These are phyloP conservation scores for Meloidogyne chitwoodi DNA, from an alignment of 1,140 invertebrate species.

Conservation along the genomic window DNA sequence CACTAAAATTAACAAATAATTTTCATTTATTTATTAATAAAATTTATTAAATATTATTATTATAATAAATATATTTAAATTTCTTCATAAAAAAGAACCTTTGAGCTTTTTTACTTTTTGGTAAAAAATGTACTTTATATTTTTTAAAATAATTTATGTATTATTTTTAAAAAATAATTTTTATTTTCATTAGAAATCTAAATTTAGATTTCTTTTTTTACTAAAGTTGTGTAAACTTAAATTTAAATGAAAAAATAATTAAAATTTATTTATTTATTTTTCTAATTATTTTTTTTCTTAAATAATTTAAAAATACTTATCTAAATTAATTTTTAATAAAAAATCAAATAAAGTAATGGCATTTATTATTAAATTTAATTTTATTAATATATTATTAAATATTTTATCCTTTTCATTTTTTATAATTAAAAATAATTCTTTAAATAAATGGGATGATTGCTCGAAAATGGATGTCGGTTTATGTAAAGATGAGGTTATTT, in stretches of 20 bases:
- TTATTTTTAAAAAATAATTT: not conserved
- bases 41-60: too few relatives aligned
- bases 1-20: too few relatives aligned
- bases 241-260: not conserved
- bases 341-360: not conserved
- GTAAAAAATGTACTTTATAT: too few relatives aligned
- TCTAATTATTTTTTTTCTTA: too few relatives aligned
- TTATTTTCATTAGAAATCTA: not conserved
- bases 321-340: too few relatives aligned
- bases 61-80: too few relatives aligned
- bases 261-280: too few relatives aligned
- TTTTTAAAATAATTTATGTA: not conserved
- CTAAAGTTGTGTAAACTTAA: not conserved
- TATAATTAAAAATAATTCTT: not conserved
- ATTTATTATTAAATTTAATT: not conserved
- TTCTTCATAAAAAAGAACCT: too few relatives aligned
- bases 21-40: too few relatives aligned
- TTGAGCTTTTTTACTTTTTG: too few relatives aligned
- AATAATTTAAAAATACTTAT: too few relatives aligned
- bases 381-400: not conserved
- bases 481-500: not conserved
- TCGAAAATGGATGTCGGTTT: not conserved
- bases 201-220: not conserved
- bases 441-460: not conserved
- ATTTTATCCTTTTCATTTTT: not conserved